Percentiles rank a stretch among this genome's conserved stretches.
phyloP scores from a whole-genome alignment of 2,888 invertebrate genomes.

The Scelioninae gen. 2 region DNA sequence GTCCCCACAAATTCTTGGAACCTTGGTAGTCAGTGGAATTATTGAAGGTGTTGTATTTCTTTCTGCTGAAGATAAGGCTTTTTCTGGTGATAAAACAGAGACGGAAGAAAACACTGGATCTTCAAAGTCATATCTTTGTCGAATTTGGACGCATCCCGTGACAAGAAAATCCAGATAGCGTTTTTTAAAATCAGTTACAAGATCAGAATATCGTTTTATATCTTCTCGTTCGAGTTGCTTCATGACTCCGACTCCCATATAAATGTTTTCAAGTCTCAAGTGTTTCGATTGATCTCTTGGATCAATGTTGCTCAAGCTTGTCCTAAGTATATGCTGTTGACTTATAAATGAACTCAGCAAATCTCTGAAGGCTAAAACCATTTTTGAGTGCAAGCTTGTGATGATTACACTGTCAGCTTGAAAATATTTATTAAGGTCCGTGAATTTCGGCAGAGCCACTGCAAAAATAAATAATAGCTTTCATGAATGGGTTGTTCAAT shows the following conservation, averaged over 20 bases:
- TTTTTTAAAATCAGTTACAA: conserved; percentile 46
- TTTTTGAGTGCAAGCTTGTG: conserved; percentile 37
- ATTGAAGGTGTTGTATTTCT: conserved; percentile 28
- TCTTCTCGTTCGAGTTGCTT: conserved; percentile 46
- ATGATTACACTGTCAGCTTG: conserved; percentile 56
- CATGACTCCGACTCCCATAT: conserved; percentile 45
- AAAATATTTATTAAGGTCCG: conserved; percentile 54
- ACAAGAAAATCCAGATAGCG: conserved; percentile 56
- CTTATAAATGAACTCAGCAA: conserved; percentile 50
- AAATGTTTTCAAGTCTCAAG: conserved; percentile 58
- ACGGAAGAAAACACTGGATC: conserved; percentile 46
- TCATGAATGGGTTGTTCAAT: conserved; percentile 53
- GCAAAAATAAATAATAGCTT: conserved; percentile 28
- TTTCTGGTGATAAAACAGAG: conserved; percentile 38
- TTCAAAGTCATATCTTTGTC: conserved; percentile 60
- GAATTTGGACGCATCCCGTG: conserved; percentile 54
- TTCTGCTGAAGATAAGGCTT: conserved; percentile 2
- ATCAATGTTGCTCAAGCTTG: too few species aligned
- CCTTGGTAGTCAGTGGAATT: background rate
- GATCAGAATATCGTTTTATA: conserved; percentile 16
- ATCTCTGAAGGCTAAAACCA: conserved; percentile 49
- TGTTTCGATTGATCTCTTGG: too few species aligned
- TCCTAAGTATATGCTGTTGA: too few species aligned
- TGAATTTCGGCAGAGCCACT: conserved; percentile 59
- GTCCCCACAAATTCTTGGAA: conserved; percentile 28